Evolutionary conservation across 2,113 vertebrate species (phyloP).

Genomic region (Hoplias malabaricus): DNA sequence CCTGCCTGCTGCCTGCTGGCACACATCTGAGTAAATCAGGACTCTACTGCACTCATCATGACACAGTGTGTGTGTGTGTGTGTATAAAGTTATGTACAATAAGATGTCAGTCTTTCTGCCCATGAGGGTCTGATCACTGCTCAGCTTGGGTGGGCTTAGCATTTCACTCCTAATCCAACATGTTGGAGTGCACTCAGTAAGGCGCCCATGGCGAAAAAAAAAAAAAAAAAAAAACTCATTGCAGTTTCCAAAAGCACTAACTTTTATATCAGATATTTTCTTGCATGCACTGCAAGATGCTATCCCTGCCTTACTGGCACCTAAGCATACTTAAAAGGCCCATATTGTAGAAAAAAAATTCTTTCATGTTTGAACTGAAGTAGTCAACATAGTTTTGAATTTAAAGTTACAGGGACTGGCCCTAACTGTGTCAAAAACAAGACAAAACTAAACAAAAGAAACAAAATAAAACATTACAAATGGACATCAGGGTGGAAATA

Average conservation of each 20-base stretch:
- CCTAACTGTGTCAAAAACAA: no score
- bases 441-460: no score
- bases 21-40: constrained; percentile 26
- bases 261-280: not conserved
- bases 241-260: not conserved
- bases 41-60: constrained; percentile 10
- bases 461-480: no score
- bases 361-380: no score
- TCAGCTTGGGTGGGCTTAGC: not conserved
- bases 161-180: not conserved
- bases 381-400: no score
- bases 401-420: no score
- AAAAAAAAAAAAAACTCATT: not conserved
- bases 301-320: not conserved
- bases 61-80: not conserved
- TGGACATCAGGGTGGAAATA: no score
- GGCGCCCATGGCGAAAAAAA: not conserved
- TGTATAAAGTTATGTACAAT: not conserved
- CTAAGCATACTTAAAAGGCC: not conserved
- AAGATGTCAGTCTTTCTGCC: not conserved
- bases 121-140: not conserved
- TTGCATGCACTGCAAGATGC: not conserved
- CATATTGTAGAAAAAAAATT: no score
- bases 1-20: constrained; percentile 32
- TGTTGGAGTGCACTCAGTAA: not conserved